Percentiles rank a stretch among this genome's conserved stretches.
Evolutionary conservation across 2,113 vertebrate species (phyloP).

Genomic region (Pyxicephalus adspersus): DNA sequence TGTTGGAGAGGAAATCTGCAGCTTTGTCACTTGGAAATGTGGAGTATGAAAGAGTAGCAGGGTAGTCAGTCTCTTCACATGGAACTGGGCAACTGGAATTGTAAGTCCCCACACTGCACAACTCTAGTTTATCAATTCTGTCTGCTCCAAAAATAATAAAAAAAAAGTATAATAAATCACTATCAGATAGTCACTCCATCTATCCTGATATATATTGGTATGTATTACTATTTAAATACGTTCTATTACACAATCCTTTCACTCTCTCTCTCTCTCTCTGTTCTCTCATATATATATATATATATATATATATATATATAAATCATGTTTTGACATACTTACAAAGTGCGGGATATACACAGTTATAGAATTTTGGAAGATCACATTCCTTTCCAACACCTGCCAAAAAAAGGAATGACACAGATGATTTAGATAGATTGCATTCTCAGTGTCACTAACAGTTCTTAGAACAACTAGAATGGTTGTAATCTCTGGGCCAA

Average conservation of each 20-base stretch:
- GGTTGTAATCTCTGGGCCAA: too few relatives aligned
- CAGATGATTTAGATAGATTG: neutral
- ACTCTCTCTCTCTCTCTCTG: neutral
- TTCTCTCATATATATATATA: too few relatives aligned
- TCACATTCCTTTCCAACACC: slow-evolving; percentile 75
- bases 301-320: neutral
- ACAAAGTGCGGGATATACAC: slow-evolving; percentile 73
- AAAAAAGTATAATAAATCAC: too few relatives aligned
- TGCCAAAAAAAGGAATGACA: slow-evolving; percentile 59
- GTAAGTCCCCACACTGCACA: slow-evolving; percentile 72
- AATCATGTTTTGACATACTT: slow-evolving; percentile 60
- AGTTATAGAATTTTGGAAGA: slow-evolving; percentile 70
- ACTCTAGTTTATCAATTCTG: slow-evolving; percentile 65
- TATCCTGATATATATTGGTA: too few relatives aligned
- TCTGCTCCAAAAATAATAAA: slow-evolving; percentile 59
- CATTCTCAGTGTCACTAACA: too few relatives aligned
- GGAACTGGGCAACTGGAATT: slow-evolving; percentile 75
- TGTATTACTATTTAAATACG: neutral
- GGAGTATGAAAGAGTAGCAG: slow-evolving; percentile 70
- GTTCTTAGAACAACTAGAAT: neutral
- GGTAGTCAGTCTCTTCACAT: slow-evolving; percentile 75
- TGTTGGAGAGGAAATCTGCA: slow-evolving; percentile 66
- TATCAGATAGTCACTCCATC: too few relatives aligned
- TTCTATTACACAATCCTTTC: neutral
- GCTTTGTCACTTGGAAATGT: slow-evolving; percentile 70